phyloP scores from a whole-genome alignment of 2,888 invertebrate genomes.

The Sphinx pinastri region DNA sequence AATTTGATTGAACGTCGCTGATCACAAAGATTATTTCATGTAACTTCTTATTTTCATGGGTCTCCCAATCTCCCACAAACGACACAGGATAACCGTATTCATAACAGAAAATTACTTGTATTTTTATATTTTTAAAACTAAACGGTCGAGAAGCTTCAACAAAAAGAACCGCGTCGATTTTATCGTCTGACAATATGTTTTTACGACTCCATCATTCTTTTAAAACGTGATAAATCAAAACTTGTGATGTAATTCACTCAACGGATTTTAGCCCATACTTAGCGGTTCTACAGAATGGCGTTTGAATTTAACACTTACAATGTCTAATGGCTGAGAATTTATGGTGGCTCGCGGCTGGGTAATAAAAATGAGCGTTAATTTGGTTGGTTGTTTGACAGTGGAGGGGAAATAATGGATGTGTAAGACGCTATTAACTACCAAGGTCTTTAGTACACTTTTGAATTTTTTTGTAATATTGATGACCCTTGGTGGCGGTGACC shows the following conservation, averaged over 20 bases:
- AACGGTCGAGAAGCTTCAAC: background rate
- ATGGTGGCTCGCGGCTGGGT: constrained; percentile 27
- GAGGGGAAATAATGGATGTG: too few relatives aligned
- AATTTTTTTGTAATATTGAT: too few relatives aligned
- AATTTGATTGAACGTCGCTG: too few relatives aligned
- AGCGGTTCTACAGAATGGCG: constrained; percentile 28
- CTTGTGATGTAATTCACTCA: constrained; percentile 36
- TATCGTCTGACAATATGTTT: constrained; percentile 17
- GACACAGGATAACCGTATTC: background rate
- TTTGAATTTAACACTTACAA: constrained; percentile 33
- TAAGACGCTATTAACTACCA: background rate
- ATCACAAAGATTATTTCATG: too few relatives aligned
- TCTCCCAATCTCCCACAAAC: too few relatives aligned
- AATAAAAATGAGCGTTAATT: constrained; percentile 9
- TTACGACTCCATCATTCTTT: constrained; percentile 13
- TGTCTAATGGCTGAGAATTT: constrained; percentile 33
- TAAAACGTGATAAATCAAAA: constrained; percentile 19
- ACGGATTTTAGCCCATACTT: constrained; percentile 23
- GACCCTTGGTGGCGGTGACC: too few relatives aligned
- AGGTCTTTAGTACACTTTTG: background rate
- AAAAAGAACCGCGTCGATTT: constrained; percentile 19
- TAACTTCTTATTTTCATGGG: too few relatives aligned
- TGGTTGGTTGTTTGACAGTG: background rate
- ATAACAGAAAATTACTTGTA: background rate
- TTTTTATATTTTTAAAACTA: too few relatives aligned